Base-by-base conservation (phyloP, 37 sponge, comb jelly and placozoan species). In the Spongilla lacustris region DNA sequence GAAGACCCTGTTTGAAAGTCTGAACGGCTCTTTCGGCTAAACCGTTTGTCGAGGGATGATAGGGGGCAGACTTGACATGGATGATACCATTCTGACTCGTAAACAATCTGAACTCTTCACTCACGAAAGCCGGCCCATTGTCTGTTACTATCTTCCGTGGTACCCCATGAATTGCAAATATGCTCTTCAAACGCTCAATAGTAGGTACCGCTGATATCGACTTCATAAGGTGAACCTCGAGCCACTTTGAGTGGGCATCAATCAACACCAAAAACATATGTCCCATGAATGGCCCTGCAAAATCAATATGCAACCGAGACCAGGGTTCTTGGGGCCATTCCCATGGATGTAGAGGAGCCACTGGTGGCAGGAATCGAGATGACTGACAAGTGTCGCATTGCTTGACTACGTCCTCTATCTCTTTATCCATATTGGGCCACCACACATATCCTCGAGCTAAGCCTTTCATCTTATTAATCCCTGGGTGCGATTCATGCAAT, bases 91-190 rank as follows among this genome's bases (percentile, higher is more conserved):
- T n/a, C n/a, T n/a, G n/a, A n/a, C n/a, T n/a, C n/a, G n/a, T n/a
- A n/a, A n/a, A n/a, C n/a, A n/a, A n/a, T n/a, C n/a, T n/a, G n/a
- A n/a, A n/a, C n/a, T n/a, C n/a, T n/a, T n/a, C n/a, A n/a, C n/a
- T n/a, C n/a, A n/a, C n/a, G n/a, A n/a, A n/a, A n/a, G n/a, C n/a
- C n/a, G n/a, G n/a, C n/a, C n/a, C n/a, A n/a, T n/a, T n/a, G n/a
- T n/a, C n/a, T n/a, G n/a, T n/a, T n/a, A n/a, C n/a, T n/a, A n/a
- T n/a, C n/a, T n/a, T n/a, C n/a, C n/a, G n/a, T n/a, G n/a, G n/a
- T n/a, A n/a, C n/a, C n/a, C 89, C 89, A 82, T 77, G 83, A 24
- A 73, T 89, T 2, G 89, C 71, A 77, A 89, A 89, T 1, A 83
- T 12, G 26, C 22, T 0, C 30, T 77, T 75, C 34, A 89, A 71